Evolutionary conservation across 2,888 invertebrate genomes (phyloP).

Genomic region (Priocnemis perturbator): DNA sequence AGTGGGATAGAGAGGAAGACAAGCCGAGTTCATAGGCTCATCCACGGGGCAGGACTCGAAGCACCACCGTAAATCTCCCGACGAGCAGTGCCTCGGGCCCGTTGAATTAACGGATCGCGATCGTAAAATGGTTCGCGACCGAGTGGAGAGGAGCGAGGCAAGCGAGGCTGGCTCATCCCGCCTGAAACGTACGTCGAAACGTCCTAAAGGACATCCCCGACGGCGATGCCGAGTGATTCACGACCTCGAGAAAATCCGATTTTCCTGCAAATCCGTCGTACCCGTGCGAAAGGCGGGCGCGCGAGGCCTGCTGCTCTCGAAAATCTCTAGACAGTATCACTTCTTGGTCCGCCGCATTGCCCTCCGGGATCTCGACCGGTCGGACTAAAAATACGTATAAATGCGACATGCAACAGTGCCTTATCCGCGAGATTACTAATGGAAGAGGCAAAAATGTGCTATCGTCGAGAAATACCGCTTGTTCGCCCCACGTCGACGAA

Average conservation of each 20-base stretch:
- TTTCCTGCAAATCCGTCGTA: slow-evolving; percentile 32
- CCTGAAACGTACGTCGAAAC: slow-evolving; percentile 5
- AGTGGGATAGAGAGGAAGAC: slow-evolving; percentile 10
- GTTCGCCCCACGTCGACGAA: no score
- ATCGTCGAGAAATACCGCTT: no score
- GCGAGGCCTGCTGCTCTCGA: background rate
- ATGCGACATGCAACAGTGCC: no score
- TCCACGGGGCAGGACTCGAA: slow-evolving; percentile 43
- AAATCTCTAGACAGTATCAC: no score
- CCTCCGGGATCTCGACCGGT: no score
- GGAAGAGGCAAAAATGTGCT: no score
- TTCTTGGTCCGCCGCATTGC: no score
- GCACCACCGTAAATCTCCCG: slow-evolving; percentile 64
- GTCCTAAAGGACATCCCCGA: background rate
- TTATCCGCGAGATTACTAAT: no score
- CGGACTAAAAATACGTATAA: no score
- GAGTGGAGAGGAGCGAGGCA: background rate
- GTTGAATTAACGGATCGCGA: slow-evolving; percentile 61
- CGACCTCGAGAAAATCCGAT: slow-evolving; percentile 28
- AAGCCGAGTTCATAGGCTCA: slow-evolving; percentile 35
- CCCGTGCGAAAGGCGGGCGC: background rate
- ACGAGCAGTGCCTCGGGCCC: slow-evolving; percentile 44
- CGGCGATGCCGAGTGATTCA: slow-evolving; percentile 33
- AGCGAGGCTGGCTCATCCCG: background rate
- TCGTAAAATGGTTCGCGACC: slow-evolving; percentile 49